A percentile compares a stretch with the other conserved stretches of the same genome.
Conservation (phyloP, 2,797 vertebrate species). For the Artibeus jamaicensis region DNA sequence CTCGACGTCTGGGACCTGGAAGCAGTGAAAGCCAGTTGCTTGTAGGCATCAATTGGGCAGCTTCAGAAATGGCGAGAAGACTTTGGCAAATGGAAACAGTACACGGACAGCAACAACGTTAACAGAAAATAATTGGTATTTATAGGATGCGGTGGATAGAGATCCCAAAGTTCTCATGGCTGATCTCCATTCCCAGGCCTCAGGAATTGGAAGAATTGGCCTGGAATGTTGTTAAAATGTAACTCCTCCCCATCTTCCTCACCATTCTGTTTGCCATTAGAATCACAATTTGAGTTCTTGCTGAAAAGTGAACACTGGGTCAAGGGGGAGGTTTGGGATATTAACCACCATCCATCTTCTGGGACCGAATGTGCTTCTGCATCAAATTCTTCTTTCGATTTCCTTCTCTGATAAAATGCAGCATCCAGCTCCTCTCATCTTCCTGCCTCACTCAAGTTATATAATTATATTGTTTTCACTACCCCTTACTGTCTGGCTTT, state of each 20-base stretch:
- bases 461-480: slow-evolving; percentile 71
- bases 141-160: slow-evolving; percentile 23
- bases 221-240: slow-evolving; percentile 41
- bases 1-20: slow-evolving; percentile 44
- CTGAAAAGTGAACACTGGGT: slow-evolving; percentile 35
- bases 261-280: slow-evolving; percentile 19
- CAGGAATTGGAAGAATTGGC: slow-evolving; percentile 36
- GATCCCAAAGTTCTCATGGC: slow-evolving; percentile 22
- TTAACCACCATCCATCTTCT: slow-evolving; percentile 39
- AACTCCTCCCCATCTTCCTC: not conserved
- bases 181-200: slow-evolving; percentile 16
- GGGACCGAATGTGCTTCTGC: not conserved
- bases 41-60: not conserved
- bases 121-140: slow-evolving; percentile 33
- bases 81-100: slow-evolving; percentile 33
- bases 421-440: not conserved
- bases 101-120: not conserved
- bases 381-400: slow-evolving; percentile 27
- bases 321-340: slow-evolving; percentile 33
- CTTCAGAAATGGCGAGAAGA: slow-evolving; percentile 16
- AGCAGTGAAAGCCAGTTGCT: not conserved
- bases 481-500: slow-evolving; percentile 62
- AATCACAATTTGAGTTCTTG: not conserved
- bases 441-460: slow-evolving; percentile 57
- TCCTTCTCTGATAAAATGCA: slow-evolving; percentile 11